A percentile compares a stretch with the other conserved stretches of the same genome.
These are phyloP conservation scores for Tyrannus savana DNA, from an alignment of 2,113 vertebrate genomes.

Conservation along the genomic window DNA sequence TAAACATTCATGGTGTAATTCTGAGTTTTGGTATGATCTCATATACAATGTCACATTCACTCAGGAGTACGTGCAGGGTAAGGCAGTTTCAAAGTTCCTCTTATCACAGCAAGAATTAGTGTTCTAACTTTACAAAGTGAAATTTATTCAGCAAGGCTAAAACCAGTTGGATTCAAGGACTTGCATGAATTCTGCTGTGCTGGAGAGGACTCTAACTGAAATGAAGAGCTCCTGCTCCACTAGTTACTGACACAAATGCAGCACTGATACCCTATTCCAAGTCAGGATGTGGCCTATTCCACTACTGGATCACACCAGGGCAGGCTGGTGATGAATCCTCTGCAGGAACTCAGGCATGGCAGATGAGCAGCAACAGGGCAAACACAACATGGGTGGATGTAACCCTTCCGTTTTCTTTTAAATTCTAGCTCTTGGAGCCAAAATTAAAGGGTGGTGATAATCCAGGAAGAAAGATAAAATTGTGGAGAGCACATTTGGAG, in stretches of 20 bases:
- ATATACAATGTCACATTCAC: neutral
- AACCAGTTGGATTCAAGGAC: neutral
- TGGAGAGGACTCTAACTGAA: neutral
- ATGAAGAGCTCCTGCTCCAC: neutral
- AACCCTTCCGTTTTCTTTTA: neutral
- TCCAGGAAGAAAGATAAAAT: neutral
- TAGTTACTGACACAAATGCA: neutral
- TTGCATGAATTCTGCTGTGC: neutral
- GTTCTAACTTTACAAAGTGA: neutral
- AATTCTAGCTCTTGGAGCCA: neutral
- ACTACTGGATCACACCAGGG: neutral
- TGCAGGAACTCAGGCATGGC: neutral
- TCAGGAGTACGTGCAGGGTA: neutral
- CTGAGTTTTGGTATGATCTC: neutral
- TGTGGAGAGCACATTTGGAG: neutral
- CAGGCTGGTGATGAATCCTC: neutral
- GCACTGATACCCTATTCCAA: neutral
- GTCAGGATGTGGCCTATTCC: rapidly evolving
- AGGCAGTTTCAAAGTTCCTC: neutral
- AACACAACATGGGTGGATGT: neutral
- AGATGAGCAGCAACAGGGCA: neutral
- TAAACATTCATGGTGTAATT: neutral
- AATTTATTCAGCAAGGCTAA: neutral
- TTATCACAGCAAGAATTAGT: neutral
- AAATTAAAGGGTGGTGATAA: neutral